Evolutionary conservation across 2,888 invertebrate genomes (phyloP), one percentile per base, ranked within the genome.

Genomic region (Pseudeuparius sepicola): DNA sequence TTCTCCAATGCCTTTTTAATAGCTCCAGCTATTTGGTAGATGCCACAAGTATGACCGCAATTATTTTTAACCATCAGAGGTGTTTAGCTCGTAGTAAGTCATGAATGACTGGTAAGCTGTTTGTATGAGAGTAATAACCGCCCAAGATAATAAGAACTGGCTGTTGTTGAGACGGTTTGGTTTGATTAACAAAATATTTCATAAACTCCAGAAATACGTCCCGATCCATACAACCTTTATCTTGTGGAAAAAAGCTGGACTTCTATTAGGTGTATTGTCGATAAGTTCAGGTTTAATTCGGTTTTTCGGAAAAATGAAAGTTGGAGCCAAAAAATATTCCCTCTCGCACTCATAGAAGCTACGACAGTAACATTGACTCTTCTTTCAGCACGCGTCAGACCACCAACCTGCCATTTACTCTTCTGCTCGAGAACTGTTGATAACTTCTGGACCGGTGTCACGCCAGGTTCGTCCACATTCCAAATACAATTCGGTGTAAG

Each of bases 131-230:
- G 6, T 26, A 14, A 13, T 37, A 32, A 13, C 27, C 28, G 13
- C 33, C 31, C 14, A 37, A 26, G 28, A 37, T 37, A 14, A 37
- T 20, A 14, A 32, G 25, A 32, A 41, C 26, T 16, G 32, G 39
- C 3, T 14, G 20, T 14, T 39, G 14, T 12, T 31, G 30, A 5
- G 31, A 36, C 4, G 36, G 39, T 34, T 31, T 36, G 4, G 33
- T 39, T 34, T 36, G 41, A 10, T 36, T 16, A 12, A 36, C 36
- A 42, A 42, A 40, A 30, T 41, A 39, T 36, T 36, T 24, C 11
- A 41, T 36, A 24, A 32, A 41, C 26, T 34, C 2, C 11, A 37
- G 15, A 33, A 39, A 37, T 11, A 29, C 34, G 11, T 36, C 36
- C 13, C 26, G 31, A 23, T 31, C 28, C 36, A 28, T 37, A 28